Conservation (phyloP, 2,888 invertebrate species). For the Xestia sexstrigata region DNA sequence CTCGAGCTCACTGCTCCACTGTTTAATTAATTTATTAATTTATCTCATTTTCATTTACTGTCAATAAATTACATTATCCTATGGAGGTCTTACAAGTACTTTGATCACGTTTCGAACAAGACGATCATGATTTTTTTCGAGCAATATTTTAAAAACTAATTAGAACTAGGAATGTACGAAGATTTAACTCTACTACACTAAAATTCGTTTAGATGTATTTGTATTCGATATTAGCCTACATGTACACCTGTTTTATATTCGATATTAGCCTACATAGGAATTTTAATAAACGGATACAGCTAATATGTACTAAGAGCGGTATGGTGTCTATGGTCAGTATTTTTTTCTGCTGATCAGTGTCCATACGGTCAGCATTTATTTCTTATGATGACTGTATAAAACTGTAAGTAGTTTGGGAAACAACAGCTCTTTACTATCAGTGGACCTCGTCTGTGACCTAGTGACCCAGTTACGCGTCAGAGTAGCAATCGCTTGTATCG, state of each 20-base stretch:
- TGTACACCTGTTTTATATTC: too few species aligned
- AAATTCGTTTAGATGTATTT: too few species aligned
- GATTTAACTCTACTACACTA: not conserved
- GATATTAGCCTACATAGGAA: not conserved
- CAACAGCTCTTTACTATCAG: constrained; percentile 81
- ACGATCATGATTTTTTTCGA: not conserved
- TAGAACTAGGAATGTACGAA: not conserved
- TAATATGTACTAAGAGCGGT: constrained; percentile 1
- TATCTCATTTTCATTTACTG: constrained; percentile 48
- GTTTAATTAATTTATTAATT: constrained; percentile 58
- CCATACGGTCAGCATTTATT: constrained; percentile 51
- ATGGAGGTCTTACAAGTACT: constrained; percentile 11
- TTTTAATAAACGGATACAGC: not conserved
- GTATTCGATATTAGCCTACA: too few species aligned
- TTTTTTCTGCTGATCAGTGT: constrained; percentile 54
- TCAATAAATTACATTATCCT: constrained; percentile 35
- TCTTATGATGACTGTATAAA: constrained; percentile 64
- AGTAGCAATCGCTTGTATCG: constrained; percentile 82
- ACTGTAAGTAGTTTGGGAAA: constrained; percentile 81
- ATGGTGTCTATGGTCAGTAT: constrained; percentile 27
- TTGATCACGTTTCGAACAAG: constrained; percentile 11
- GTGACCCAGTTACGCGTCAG: constrained; percentile 92
- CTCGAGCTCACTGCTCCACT: constrained; percentile 69
- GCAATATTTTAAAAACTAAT: not conserved
- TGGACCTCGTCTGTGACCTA: constrained; percentile 92